phyloP scores from a whole-genome alignment of 2,888 invertebrate genomes.

The Artemia sinica region DNA sequence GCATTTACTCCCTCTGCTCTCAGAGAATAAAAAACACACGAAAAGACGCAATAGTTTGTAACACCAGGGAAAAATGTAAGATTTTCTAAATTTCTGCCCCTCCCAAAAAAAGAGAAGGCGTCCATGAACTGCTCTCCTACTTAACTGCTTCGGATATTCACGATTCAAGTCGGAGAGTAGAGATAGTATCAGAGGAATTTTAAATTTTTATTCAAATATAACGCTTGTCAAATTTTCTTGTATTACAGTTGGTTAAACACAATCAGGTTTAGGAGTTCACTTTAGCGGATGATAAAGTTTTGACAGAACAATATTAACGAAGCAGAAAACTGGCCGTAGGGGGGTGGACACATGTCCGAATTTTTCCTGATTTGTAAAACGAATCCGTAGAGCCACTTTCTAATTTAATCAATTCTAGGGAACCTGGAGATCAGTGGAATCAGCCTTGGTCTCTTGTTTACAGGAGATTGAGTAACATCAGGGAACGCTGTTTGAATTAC shows the following conservation, averaged over 20 bases:
- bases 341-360: conserved; percentile 10
- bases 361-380: not conserved
- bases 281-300: conserved; percentile 6
- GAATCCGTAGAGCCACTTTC: not conserved
- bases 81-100: too few relatives aligned
- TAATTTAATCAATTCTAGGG: not conserved
- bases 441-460: not conserved
- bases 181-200: too few relatives aligned
- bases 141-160: too few relatives aligned
- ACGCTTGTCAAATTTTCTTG: conserved; percentile 4
- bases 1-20: too few relatives aligned
- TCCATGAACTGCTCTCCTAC: too few relatives aligned
- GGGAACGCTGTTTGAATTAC: not conserved
- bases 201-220: too few relatives aligned
- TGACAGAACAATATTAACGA: conserved; percentile 9
- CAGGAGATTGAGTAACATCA: not conserved
- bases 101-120: too few relatives aligned
- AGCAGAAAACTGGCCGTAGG: conserved; percentile 9
- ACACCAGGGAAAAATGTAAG: too few relatives aligned
- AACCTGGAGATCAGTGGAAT: conserved; percentile 7
- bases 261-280: conserved; percentile 11
- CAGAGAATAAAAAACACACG: too few relatives aligned
- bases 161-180: too few relatives aligned
- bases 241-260: conserved; percentile 2
- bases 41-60: too few relatives aligned